These are phyloP conservation scores for human (Homo sapiens) DNA, from an alignment of 2,113 vertebrate genomes.

Conservation along the genomic window DNA sequence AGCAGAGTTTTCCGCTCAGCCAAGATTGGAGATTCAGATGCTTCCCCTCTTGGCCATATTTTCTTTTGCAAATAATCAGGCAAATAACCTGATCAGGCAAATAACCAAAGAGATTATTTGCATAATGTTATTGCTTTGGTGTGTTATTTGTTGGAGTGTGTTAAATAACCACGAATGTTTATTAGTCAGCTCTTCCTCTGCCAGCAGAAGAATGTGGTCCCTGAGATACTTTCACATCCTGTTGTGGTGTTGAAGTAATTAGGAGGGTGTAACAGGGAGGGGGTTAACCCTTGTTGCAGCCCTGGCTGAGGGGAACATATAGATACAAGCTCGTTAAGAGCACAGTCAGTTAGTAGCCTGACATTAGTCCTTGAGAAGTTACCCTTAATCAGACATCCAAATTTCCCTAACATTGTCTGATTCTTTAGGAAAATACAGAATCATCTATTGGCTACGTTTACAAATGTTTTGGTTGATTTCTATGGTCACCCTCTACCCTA, in stretches of 20 bases:
- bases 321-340: background rate
- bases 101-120: background rate
- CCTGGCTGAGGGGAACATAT: no score
- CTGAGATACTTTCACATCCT: background rate
- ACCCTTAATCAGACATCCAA: background rate
- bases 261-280: background rate
- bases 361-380: background rate
- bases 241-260: background rate
- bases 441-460: background rate
- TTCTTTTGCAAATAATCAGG: background rate
- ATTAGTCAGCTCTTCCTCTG: background rate
- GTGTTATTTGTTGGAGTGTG: background rate
- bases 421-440: background rate
- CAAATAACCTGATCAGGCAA: background rate
- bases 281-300: background rate
- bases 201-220: background rate
- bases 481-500: background rate
- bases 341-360: background rate
- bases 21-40: background rate
- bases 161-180: background rate
- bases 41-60: background rate
- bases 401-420: background rate
- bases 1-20: background rate
- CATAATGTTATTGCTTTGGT: background rate
- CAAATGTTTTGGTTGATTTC: background rate